Base-by-base conservation (phyloP, 2,113 vertebrate species). In the Macrotis lagotis region DNA sequence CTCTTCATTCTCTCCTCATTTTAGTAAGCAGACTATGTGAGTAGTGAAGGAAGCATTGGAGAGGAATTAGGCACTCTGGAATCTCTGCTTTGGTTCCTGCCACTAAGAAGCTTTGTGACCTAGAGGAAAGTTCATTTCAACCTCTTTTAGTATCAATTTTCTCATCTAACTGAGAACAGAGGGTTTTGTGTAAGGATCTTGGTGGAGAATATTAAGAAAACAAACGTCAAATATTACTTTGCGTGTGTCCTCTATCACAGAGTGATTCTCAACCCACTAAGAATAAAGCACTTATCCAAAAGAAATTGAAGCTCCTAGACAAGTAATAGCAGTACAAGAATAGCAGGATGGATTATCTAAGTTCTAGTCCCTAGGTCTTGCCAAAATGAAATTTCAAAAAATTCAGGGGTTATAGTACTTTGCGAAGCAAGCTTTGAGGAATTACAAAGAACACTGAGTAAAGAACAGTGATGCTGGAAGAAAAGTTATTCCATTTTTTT, bases 241-340 rank as follows among this genome's bases (percentile, higher is more conserved):
- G 8, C 25, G 83, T 93, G 3, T 96, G 8, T 91, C 51, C 31
- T 91, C 96, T 51, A 53, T 44, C 25, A 44, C 8, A 28, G 91
- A 91, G 89, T 50, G 44, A 93, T 9, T 49, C 9, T 49, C 93
- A 49, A 89, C 92, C 53, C 93, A 90, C 10, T 91, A 90, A 52
- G 26, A 89, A 49, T 16, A 51, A 51, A 25, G 90, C 95, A 55
- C 2, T 59, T 91, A 90, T 28, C 47, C 50, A 83, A 95, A 95
- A 92, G 92, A 19, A 91, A 48, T 14, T 52, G 52, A 90, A 37
- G 47, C 50, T 74, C 4, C 4, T 91, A 90, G 14, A 44, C 92
- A 50, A 92, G 47, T 83, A 51, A 94, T 47, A 14, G 48, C 44
- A 92, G 31, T 74, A 49, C 31, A 50, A 44, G 25, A 92, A 66